Conservation (phyloP, 2,797 vertebrate species). For the Aldrovandia affinis region DNA sequence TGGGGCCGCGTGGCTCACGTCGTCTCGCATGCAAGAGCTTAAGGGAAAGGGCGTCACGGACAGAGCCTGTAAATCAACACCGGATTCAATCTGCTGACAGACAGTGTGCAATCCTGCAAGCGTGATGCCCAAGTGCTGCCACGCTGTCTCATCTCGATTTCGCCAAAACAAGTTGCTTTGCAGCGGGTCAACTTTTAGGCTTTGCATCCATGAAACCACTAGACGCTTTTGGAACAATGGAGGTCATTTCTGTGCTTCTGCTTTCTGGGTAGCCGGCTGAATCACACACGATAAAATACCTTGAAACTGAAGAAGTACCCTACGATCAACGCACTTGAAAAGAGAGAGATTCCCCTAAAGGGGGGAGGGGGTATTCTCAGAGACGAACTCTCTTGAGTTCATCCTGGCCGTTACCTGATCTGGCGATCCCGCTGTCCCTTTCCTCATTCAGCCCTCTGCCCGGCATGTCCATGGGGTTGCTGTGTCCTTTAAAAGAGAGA, state of each 20-base stretch:
- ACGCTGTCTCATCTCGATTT: not conserved
- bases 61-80: not conserved
- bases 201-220: not conserved
- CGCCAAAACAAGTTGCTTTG: not conserved
- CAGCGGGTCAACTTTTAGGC: not conserved
- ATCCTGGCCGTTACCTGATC: constrained; percentile 82
- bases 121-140: not conserved
- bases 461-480: constrained; percentile 99
- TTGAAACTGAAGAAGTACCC: not conserved
- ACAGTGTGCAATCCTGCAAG: not conserved
- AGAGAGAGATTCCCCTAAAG: not conserved
- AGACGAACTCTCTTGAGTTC: not conserved
- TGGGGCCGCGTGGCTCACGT: no score
- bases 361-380: not conserved
- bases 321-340: not conserved
- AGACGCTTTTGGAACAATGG: not conserved
- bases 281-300: not conserved
- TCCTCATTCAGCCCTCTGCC: constrained; percentile 88
- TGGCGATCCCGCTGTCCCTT: constrained; percentile 95
- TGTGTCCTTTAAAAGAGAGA: constrained; percentile 82
- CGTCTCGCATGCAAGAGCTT: not conserved
- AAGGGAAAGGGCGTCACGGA: not conserved
- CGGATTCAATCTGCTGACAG: not conserved
- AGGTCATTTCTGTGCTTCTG: not conserved
- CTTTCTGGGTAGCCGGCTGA: not conserved